Evolutionary conservation across 1,140 invertebrate genomes (phyloP).

Genomic region (Diachasma alloeum): DNA sequence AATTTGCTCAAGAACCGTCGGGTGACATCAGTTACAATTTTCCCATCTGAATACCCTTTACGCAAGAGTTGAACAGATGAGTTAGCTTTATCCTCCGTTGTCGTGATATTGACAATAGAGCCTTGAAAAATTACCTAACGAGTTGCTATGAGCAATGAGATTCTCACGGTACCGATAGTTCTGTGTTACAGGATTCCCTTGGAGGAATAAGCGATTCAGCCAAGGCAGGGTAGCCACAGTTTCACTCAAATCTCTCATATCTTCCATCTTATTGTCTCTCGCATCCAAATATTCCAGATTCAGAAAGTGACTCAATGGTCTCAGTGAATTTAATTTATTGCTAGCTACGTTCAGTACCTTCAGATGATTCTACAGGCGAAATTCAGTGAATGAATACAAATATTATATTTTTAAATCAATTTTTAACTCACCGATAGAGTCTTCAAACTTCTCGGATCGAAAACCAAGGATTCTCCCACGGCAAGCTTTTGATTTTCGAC

Average conservation of each 20-base stretch:
- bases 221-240: conserved; percentile 63
- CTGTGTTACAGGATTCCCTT: conserved; percentile 70
- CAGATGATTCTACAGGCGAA: conserved; percentile 55
- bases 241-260: conserved; percentile 63
- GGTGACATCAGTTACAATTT: conserved; percentile 59
- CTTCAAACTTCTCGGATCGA: conserved; percentile 71
- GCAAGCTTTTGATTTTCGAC: conserved; percentile 72
- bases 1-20: conserved; percentile 66
- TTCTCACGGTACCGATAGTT: conserved; percentile 72
- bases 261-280: conserved; percentile 62
- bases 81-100: background rate
- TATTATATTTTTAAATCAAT: conserved; percentile 7
- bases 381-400: conserved; percentile 14
- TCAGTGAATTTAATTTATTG: conserved; percentile 62
- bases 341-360: conserved; percentile 64
- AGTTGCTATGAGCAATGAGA: conserved; percentile 69
- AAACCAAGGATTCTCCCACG: conserved; percentile 69
- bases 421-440: conserved; percentile 67
- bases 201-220: conserved; percentile 67
- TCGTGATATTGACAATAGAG: background rate
- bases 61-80: background rate
- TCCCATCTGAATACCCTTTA: conserved; percentile 62
- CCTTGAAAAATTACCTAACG: conserved; percentile 61
- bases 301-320: conserved; percentile 55
- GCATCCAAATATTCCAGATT: conserved; percentile 61